Conservation (phyloP, 2,797 vertebrate species). For the Echiichthys vipera region DNA sequence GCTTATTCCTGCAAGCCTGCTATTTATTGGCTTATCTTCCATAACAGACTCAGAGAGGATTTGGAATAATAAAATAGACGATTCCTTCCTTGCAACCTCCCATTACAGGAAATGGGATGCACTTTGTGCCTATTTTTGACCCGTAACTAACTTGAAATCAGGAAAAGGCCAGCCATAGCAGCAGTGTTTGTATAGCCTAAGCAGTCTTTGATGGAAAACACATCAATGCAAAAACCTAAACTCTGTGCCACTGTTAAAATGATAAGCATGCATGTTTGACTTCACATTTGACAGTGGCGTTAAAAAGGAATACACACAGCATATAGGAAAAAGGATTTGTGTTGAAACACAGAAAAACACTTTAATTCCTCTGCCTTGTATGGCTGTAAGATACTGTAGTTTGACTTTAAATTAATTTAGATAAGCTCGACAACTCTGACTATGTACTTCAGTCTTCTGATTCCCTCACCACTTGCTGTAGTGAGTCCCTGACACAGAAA, state of each 20-base stretch:
- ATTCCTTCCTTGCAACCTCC: not conserved
- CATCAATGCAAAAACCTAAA: not conserved
- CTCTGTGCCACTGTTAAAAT: not conserved
- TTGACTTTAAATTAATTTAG: too few species aligned
- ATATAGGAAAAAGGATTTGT: too few species aligned
- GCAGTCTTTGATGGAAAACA: not conserved
- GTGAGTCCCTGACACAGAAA: too few species aligned
- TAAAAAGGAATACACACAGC: too few species aligned
- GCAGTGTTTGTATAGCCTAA: not conserved
- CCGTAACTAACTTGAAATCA: not conserved
- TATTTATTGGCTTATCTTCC: conserved; percentile 15
- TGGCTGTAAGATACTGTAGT: too few species aligned
- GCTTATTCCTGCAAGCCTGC: conserved; percentile 4
- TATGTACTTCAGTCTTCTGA: too few species aligned
- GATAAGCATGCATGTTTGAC: too few species aligned
- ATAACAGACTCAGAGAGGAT: conserved; percentile 3
- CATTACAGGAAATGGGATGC: not conserved
- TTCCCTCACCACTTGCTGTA: too few species aligned
- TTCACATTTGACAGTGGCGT: too few species aligned
- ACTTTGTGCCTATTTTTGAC: not conserved
- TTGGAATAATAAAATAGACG: not conserved
- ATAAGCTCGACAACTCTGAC: too few species aligned
- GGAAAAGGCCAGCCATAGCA: not conserved
- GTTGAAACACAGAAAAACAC: too few species aligned
- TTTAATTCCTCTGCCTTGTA: too few species aligned